Evolutionary conservation across 2,888 invertebrate species (phyloP).

Genomic region (Mesopsocus fuscifrons): DNA sequence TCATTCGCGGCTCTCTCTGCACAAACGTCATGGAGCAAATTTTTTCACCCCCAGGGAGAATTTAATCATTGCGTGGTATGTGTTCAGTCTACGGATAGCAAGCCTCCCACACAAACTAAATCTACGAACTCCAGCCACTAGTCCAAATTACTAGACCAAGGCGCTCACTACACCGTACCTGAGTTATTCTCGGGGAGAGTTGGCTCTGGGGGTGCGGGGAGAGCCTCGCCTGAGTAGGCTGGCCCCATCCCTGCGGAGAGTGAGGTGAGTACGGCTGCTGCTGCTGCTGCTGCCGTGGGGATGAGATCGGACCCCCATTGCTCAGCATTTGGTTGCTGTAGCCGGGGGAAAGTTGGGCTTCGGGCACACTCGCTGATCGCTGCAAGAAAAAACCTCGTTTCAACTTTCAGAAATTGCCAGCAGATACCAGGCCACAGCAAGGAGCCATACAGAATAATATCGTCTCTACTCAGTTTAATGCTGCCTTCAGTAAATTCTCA

Average conservation of each 20-base stretch:
- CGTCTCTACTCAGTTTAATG: too few species aligned
- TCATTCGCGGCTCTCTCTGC: slow-evolving; percentile 13
- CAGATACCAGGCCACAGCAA: not conserved
- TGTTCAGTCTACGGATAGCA: too few species aligned
- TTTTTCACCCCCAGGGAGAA: too few species aligned
- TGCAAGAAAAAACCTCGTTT: slow-evolving; percentile 17
- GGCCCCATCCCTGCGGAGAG: slow-evolving; percentile 23
- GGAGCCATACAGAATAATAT: too few species aligned
- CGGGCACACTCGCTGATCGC: slow-evolving; percentile 30
- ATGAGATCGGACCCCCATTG: slow-evolving; percentile 22
- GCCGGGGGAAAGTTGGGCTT: slow-evolving; percentile 41
- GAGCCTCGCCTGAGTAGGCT: slow-evolving; percentile 28
- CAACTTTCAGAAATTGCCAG: not conserved
- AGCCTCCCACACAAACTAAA: too few species aligned
- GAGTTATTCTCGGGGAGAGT: slow-evolving; percentile 33
- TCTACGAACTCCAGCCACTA: slow-evolving; percentile 25
- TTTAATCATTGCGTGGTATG: too few species aligned
- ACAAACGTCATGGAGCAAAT: too few species aligned
- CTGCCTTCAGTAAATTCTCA: too few species aligned
- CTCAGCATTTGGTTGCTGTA: slow-evolving; percentile 29
- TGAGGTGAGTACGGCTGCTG: slow-evolving; percentile 27
- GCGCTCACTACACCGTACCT: slow-evolving; percentile 22
- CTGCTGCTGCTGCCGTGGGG: slow-evolving; percentile 21
- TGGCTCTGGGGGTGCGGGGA: slow-evolving; percentile 33
- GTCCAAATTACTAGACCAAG: slow-evolving; percentile 9